A percentile compares a stretch with the other conserved stretches of the same genome.
phyloP scores from a whole-genome alignment of 1,140 invertebrate species.

The Apis laboriosa region DNA sequence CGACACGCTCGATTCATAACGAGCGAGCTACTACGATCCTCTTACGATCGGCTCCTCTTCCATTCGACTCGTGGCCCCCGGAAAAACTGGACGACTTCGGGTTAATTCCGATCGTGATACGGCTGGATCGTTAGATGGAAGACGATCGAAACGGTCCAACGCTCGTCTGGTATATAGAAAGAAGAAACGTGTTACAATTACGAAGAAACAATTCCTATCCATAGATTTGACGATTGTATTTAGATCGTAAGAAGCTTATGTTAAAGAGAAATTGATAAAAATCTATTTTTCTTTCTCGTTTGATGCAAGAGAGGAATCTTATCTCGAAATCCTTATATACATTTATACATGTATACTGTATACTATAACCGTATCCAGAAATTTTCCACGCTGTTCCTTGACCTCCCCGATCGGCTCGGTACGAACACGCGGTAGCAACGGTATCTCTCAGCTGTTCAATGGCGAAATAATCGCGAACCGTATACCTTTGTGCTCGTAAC shows the following conservation, averaged over 20 bases:
- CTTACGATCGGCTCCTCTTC: no score
- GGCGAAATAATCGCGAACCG: constrained; percentile 7
- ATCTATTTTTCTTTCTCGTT: no score
- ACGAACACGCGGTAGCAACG: constrained; percentile 6
- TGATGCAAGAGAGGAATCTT: no score
- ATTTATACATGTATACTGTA: no score
- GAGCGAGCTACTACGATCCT: neutral
- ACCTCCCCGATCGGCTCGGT: neutral
- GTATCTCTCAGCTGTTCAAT: constrained; percentile 5
- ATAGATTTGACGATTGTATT: no score
- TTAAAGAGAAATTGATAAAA: no score
- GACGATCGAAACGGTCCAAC: no score
- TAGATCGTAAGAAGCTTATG: no score
- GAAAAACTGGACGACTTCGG: neutral
- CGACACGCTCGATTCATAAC: constrained; percentile 41
- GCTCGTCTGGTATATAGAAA: no score
- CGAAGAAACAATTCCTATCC: no score
- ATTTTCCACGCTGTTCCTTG: neutral
- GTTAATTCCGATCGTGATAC: neutral
- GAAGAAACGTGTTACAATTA: no score
- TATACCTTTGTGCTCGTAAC: neutral
- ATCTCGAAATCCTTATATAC: no score
- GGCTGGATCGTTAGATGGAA: neutral
- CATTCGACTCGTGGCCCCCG: neutral
- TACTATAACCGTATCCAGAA: neutral